phyloP scores from a whole-genome alignment of 2,113 vertebrate genomes.

The Neogale vison region DNA sequence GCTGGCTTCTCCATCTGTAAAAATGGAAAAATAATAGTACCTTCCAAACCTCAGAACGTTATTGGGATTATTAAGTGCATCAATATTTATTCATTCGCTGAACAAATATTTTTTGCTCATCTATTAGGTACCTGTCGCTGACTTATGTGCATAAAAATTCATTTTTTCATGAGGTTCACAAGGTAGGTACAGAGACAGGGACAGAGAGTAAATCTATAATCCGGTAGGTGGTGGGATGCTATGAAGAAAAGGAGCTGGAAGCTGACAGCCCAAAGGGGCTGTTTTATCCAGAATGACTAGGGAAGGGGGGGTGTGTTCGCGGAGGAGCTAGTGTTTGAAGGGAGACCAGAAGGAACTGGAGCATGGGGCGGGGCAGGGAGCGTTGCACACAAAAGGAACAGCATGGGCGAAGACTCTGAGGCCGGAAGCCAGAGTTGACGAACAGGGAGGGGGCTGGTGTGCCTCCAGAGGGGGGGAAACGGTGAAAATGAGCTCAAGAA shows the following conservation, averaged over 20 bases:
- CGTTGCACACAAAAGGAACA: not conserved
- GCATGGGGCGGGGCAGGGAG: too few relatives aligned
- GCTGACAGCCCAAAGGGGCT: fast-evolving
- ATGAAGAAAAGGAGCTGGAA: not conserved
- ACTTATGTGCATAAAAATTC: not conserved
- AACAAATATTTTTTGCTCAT: not conserved
- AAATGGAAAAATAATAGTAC: not conserved
- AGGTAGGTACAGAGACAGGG: not conserved
- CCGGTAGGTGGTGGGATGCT: not conserved
- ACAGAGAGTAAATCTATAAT: not conserved
- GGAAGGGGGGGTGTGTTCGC: not conserved
- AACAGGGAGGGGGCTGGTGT: not conserved
- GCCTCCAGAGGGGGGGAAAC: not conserved
- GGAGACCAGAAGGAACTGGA: not conserved
- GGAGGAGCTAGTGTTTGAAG: not conserved
- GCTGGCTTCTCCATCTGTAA: not conserved
- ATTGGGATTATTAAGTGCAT: not conserved
- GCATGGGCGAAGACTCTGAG: not conserved
- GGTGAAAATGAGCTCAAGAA: not conserved
- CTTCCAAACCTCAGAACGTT: not conserved
- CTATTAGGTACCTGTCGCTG: not conserved
- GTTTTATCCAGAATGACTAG: not conserved
- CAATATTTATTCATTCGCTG: not conserved
- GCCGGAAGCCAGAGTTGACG: not conserved
- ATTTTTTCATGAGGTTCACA: not conserved